Percentiles rank a stretch among this genome's conserved stretches.
phyloP scores from a whole-genome alignment of 2,113 vertebrate species.

The Psophia crepitans region DNA sequence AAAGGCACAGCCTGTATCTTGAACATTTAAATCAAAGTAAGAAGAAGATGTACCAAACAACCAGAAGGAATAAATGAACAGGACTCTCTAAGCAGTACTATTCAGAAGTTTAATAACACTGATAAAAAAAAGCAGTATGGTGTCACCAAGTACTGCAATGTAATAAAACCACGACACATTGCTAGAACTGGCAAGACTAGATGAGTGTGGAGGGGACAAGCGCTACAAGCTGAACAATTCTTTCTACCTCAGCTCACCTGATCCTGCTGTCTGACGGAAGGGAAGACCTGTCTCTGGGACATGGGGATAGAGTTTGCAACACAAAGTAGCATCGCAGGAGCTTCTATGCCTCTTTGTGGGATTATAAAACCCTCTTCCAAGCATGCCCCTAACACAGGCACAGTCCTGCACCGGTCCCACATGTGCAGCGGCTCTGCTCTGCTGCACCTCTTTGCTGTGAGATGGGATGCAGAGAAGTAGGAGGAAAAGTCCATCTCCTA shows the following conservation, averaged over 20 bases:
- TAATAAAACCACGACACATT: neutral
- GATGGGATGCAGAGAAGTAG: neutral
- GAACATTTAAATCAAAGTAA: neutral
- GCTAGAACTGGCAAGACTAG: neutral
- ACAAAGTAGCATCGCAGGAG: neutral
- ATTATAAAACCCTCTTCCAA: neutral
- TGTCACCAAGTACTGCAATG: neutral
- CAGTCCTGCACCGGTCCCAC: neutral
- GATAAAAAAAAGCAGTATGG: neutral
- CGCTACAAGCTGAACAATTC: neutral
- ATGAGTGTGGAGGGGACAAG: neutral
- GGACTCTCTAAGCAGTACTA: neutral
- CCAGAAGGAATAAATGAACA: neutral
- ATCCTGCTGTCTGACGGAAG: neutral
- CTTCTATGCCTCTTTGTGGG: neutral
- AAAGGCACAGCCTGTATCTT: neutral
- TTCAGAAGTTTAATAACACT: neutral
- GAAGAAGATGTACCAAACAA: neutral
- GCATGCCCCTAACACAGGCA: neutral
- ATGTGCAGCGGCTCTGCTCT: neutral
- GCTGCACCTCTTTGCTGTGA: neutral
- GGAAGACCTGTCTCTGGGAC: neutral
- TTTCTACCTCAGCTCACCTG: neutral
- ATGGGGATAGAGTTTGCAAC: neutral
- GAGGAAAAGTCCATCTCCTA: neutral